Conservation (phyloP, 2,113 vertebrate genomes). For the Mastomys natalensis region DNA sequence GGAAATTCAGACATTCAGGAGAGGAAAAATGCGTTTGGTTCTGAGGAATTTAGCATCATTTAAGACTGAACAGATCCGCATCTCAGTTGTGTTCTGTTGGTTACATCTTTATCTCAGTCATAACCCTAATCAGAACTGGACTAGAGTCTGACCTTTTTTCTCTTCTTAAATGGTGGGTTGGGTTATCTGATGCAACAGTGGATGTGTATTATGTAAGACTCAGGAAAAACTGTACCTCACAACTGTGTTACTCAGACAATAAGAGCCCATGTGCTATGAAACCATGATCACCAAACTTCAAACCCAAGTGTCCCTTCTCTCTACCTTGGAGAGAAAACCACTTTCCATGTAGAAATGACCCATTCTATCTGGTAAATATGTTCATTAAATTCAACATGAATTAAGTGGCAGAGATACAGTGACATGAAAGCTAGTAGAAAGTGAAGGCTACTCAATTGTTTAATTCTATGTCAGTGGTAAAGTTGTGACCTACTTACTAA, state of each 20-base stretch:
- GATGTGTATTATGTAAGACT: not conserved
- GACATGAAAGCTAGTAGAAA: not conserved
- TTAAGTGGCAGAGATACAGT: not conserved
- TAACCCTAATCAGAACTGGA: not conserved
- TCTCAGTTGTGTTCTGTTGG: not conserved
- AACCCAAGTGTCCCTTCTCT: not conserved
- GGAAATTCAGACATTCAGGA: not conserved
- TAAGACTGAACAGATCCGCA: not conserved
- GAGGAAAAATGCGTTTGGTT: not conserved
- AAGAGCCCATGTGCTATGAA: not conserved
- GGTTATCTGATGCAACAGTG: not conserved
- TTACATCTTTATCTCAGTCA: not conserved
- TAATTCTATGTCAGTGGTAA: not conserved
- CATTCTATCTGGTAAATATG: not conserved
- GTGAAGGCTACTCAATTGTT: not conserved
- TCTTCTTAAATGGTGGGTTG: not conserved
- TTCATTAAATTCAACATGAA: constrained; percentile 3
- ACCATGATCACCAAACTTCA: not conserved
- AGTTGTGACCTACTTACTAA: not conserved
- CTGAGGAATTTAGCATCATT: not conserved
- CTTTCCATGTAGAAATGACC: not conserved
- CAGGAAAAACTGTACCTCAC: not conserved
- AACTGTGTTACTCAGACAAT: not conserved
- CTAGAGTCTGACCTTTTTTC: not conserved
- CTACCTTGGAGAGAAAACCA: not conserved